These are phyloP conservation scores for Myoxocephalus aenaeus DNA, from an alignment of 2,797 vertebrate species.

Conservation along the genomic window DNA sequence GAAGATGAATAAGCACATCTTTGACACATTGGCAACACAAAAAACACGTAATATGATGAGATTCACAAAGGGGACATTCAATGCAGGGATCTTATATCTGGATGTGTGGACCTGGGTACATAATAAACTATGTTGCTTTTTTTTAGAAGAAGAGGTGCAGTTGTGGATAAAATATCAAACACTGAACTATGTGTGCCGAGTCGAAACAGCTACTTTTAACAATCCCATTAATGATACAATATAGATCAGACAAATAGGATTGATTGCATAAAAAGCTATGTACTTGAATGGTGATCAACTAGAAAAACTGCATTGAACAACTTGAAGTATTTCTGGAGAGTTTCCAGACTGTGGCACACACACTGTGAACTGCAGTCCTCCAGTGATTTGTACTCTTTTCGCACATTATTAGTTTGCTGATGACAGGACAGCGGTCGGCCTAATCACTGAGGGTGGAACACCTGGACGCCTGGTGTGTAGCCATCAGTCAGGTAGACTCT, in stretches of 20 bases:
- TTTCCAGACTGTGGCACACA: neutral
- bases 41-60: neutral
- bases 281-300: conserved; percentile 1
- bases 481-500: neutral
- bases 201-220: neutral
- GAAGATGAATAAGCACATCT: neutral
- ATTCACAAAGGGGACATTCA: neutral
- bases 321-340: conserved; percentile 28
- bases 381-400: neutral
- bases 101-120: neutral
- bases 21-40: neutral
- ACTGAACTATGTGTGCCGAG: neutral
- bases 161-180: neutral
- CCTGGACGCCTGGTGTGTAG: neutral
- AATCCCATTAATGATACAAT: neutral
- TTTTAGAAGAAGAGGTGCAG: neutral
- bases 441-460: too few relatives aligned
- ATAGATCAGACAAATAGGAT: neutral
- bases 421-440: neutral
- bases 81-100: neutral
- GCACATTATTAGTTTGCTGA: conserved; percentile 4
- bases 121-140: neutral
- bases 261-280: neutral
- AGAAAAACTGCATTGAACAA: conserved; percentile 20
- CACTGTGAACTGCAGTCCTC: neutral